Percentiles rank a stretch among this genome's conserved stretches.
Conservation (phyloP, 2,888 invertebrate genomes). For the Omphaloscelis lunosa region DNA sequence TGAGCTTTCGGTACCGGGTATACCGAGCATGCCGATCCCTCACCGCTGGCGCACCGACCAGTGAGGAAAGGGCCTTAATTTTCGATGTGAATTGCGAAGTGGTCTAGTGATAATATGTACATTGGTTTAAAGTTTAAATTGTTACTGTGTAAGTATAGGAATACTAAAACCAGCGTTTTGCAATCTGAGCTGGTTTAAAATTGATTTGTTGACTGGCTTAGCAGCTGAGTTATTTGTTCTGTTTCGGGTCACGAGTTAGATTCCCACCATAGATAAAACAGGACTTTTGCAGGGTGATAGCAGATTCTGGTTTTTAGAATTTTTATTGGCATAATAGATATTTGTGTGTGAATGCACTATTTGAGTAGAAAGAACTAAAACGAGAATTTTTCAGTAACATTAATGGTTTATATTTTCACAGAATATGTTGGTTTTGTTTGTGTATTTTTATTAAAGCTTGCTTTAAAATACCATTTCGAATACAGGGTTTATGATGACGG, state of each 20-base stretch:
- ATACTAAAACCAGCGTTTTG: not conserved
- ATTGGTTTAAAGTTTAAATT: not conserved
- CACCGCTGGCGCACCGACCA: too few species aligned
- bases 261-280: too few species aligned
- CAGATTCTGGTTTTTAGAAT: not conserved
- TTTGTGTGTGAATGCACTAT: not conserved
- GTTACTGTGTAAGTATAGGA: not conserved
- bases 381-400: not conserved
- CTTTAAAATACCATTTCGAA: slow-evolving; percentile 10
- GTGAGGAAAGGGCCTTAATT: not conserved
- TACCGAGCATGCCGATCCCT: too few species aligned
- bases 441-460: not conserved
- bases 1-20: too few species aligned
- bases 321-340: not conserved
- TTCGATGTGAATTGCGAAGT: not conserved
- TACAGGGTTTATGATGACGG: not conserved
- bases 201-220: not conserved
- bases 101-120: not conserved
- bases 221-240: not conserved
- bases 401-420: not conserved
- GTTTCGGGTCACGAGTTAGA: not conserved
- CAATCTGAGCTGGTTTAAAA: not conserved
- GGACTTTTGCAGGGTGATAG: not conserved
- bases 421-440: not conserved
- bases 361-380: not conserved